Percentiles rank a stretch among this genome's conserved stretches.
Conservation (phyloP, 2,113 vertebrate genomes). For the Zosterops japonicus region DNA sequence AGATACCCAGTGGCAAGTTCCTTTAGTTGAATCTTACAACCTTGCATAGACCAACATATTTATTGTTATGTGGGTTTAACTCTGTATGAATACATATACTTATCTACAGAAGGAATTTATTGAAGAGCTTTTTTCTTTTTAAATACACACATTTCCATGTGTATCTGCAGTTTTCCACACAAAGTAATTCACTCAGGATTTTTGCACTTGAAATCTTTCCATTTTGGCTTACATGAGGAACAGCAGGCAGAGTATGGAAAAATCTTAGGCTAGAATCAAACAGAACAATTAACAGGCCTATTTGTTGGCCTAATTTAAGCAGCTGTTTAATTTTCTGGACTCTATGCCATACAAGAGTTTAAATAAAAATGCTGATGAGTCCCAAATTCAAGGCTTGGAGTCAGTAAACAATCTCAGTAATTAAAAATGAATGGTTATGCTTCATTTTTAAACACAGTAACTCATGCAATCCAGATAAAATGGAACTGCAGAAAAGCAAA, state of each 20-base stretch:
- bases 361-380: neutral
- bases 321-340: neutral
- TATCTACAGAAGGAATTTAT: neutral
- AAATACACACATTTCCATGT: neutral
- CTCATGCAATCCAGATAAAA: neutral
- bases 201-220: neutral
- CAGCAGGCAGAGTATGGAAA: neutral
- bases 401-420: neutral
- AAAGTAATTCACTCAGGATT: neutral
- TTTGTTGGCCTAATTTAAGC: neutral
- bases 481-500: neutral
- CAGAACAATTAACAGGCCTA: neutral
- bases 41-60: neutral
- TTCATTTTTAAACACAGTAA: neutral
- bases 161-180: neutral
- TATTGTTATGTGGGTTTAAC: neutral
- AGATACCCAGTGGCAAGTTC: neutral
- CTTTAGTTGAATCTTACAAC: neutral
- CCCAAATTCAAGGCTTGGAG: neutral
- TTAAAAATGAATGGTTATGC: neutral
- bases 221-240: neutral
- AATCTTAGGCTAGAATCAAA: neutral
- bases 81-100: neutral
- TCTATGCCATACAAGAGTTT: neutral
- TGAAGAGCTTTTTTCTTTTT: neutral